phyloP scores from a whole-genome alignment of 1,140 invertebrate genomes.

The Bombus affinis region DNA sequence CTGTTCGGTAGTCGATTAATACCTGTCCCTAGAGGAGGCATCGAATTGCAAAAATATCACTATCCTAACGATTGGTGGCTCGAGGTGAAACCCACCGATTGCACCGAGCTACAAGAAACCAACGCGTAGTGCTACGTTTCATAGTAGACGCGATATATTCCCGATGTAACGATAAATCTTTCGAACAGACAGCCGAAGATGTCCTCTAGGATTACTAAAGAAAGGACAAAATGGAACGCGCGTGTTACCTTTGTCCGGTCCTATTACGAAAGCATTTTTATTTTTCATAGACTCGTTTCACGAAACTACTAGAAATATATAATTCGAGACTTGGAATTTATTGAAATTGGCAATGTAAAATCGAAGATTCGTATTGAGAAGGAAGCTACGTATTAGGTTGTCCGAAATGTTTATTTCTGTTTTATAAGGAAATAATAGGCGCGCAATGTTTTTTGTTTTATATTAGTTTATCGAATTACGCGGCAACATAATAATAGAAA shows the following conservation, averaged over 20 bases:
- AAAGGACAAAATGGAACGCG: background rate
- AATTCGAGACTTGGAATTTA: background rate
- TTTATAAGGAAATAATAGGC: too few species aligned
- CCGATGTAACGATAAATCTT: background rate
- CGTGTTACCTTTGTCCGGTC: background rate
- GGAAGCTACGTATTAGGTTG: rapidly evolving
- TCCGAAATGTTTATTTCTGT: too few species aligned
- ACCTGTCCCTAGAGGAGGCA: constrained; percentile 84
- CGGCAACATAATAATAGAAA: too few species aligned
- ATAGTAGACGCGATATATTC: background rate
- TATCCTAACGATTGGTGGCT: constrained; percentile 86
- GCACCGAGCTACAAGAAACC: constrained; percentile 69
- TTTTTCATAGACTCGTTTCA: background rate
- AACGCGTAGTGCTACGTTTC: constrained; percentile 55
- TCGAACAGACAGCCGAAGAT: background rate
- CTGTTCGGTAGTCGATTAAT: constrained; percentile 82
- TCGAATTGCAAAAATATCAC: constrained; percentile 86
- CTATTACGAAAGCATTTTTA: background rate
- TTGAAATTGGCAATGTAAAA: background rate
- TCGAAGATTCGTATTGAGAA: background rate
- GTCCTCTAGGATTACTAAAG: background rate
- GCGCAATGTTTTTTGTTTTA: too few species aligned
- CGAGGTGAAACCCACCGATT: constrained; percentile 83
- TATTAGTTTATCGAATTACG: too few species aligned
- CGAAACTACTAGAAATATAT: background rate